Percentiles rank a stretch among this genome's conserved stretches.
phyloP scores from a whole-genome alignment of 2,888 invertebrate species.

The Fragum fragum region DNA sequence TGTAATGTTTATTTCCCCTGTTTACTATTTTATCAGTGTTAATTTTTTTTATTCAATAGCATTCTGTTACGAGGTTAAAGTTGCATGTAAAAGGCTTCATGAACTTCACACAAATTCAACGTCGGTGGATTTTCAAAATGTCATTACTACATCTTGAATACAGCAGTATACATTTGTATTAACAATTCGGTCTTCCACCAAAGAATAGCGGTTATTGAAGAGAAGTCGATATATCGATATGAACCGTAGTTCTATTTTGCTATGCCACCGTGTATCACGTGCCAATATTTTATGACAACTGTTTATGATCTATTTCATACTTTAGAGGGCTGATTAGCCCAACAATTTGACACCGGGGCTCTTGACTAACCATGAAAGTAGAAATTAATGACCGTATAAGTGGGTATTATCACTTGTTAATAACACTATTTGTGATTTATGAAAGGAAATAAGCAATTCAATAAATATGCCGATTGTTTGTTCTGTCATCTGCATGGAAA shows the following conservation, averaged over 20 bases:
- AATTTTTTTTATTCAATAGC: too few relatives aligned
- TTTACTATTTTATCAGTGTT: too few relatives aligned
- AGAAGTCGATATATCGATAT: too few relatives aligned
- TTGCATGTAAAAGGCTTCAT: too few relatives aligned
- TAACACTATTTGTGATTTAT: constrained; percentile 11
- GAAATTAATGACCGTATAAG: constrained; percentile 12
- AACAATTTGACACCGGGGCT: constrained; percentile 3
- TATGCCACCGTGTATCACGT: background rate
- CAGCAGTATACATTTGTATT: too few relatives aligned
- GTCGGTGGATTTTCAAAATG: too few relatives aligned
- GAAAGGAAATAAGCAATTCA: constrained; percentile 20
- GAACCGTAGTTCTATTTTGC: background rate
- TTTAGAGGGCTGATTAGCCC: constrained; percentile 17
- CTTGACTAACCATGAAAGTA: background rate
- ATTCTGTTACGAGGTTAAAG: too few relatives aligned
- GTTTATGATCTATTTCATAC: constrained; percentile 2
- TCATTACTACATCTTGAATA: too few relatives aligned
- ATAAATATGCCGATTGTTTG: background rate
- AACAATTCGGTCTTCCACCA: too few relatives aligned
- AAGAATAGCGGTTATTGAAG: too few relatives aligned
- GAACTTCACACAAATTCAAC: too few relatives aligned
- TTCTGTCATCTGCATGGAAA: background rate
- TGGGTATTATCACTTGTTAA: constrained; percentile 13
- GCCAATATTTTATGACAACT: constrained; percentile 15
- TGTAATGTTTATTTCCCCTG: too few relatives aligned